Evolutionary conservation across 2,888 invertebrate genomes (phyloP).

Genomic region (Candidula unifasciata): DNA sequence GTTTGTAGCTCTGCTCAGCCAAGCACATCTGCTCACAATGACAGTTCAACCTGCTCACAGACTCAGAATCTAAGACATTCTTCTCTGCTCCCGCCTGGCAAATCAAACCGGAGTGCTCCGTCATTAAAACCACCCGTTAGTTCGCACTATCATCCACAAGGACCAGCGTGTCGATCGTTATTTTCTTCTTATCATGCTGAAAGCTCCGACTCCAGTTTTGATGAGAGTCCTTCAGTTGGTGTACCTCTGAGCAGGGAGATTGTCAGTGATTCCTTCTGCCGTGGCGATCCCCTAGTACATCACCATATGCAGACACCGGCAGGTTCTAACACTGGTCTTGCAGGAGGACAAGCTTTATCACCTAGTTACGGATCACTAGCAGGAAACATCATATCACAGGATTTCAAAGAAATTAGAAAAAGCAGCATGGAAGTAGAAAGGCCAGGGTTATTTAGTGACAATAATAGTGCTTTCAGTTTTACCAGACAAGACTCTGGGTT

Average conservation of each 20-base stretch:
- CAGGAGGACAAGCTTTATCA: not conserved
- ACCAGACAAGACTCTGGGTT: slow-evolving; percentile 36
- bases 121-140: slow-evolving; percentile 13
- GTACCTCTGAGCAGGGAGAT: slow-evolving; percentile 27
- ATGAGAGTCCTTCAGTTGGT: slow-evolving; percentile 4
- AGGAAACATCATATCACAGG: not conserved
- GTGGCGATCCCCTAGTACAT: slow-evolving; percentile 26
- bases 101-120: not conserved
- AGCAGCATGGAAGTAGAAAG: slow-evolving; percentile 28
- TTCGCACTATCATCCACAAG: slow-evolving; percentile 18
- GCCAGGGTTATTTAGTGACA: slow-evolving; percentile 49
- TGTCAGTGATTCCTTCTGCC: slow-evolving; percentile 36
- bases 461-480: slow-evolving; percentile 48
- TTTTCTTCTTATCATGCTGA: slow-evolving; percentile 27
- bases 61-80: not conserved
- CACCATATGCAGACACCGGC: slow-evolving; percentile 16
- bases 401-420: not conserved
- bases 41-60: not conserved
- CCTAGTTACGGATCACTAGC: not conserved
- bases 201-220: slow-evolving; percentile 49
- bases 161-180: not conserved
- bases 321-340: not conserved
- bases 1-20: not conserved
- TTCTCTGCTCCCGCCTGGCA: not conserved
- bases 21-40: not conserved